phyloP scores from a whole-genome alignment of 64 coral and sea anemone genomes.

The Montipora sp. region DNA sequence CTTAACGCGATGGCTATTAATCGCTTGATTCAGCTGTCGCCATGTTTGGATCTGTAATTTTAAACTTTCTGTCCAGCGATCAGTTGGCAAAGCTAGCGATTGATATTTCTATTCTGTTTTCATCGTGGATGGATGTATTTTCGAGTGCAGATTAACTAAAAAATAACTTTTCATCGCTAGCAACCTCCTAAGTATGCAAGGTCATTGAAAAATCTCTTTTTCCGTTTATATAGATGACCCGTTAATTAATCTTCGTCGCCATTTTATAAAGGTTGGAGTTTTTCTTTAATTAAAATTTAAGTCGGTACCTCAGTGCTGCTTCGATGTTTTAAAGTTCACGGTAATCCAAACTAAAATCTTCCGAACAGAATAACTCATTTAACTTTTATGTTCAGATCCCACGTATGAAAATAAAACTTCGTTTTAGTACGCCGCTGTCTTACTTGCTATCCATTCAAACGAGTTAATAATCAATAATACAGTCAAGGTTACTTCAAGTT shows the following conservation, averaged over 20 bases:
- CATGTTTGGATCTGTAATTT: slow-evolving; percentile 22
- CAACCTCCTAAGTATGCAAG: not conserved
- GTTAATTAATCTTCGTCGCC: too few species aligned
- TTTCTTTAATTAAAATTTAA: not conserved
- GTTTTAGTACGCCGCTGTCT: not conserved
- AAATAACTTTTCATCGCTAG: slow-evolving; percentile 2
- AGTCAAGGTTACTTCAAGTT: not conserved
- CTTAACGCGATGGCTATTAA: slow-evolving; percentile 36
- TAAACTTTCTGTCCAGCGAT: not conserved
- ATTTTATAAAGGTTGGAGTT: not conserved
- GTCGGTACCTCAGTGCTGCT: not conserved
- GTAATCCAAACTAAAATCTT: not conserved
- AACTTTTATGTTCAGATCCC: not conserved
- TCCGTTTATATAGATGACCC: not conserved
- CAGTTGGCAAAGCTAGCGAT: slow-evolving; percentile 1
- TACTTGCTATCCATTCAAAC: not conserved
- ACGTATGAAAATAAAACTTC: too few species aligned
- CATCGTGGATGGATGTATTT: not conserved
- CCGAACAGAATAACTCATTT: not conserved
- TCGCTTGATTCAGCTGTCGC: slow-evolving; percentile 38
- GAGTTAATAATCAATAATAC: not conserved
- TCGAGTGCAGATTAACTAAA: not conserved
- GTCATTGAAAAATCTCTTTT: slow-evolving; percentile 6
- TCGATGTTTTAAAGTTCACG: not conserved
- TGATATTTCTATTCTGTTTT: slow-evolving; percentile 38